Evolutionary conservation across 2,888 invertebrate genomes (phyloP).

Genomic region (Arctia plantaginis): DNA sequence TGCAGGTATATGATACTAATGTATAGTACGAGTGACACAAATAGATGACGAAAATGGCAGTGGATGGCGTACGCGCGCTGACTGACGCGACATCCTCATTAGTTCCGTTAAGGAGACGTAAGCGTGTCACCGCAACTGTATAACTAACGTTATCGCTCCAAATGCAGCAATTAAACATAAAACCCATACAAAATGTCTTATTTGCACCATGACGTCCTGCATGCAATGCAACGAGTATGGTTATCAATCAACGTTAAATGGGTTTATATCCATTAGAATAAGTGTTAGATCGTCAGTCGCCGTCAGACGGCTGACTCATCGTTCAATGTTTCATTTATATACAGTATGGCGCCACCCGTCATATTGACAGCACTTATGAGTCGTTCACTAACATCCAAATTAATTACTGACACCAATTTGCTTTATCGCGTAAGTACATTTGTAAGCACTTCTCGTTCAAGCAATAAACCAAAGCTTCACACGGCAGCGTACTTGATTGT

Average conservation of each 20-base stretch:
- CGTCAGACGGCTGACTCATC: conserved; percentile 42
- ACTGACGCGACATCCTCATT: conserved; percentile 64
- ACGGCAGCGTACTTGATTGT: conserved; percentile 35
- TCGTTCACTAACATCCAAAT: conserved; percentile 60
- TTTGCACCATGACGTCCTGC: conserved; percentile 24
- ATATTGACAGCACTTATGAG: conserved; percentile 61
- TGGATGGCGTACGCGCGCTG: conserved; percentile 46
- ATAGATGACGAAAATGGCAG: conserved; percentile 64
- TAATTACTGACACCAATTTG: conserved; percentile 73
- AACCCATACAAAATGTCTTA: conserved; percentile 33
- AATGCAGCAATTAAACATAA: conserved; percentile 49
- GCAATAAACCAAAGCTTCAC: conserved; percentile 51
- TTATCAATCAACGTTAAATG: conserved; percentile 43
- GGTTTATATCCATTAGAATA: conserved; percentile 44
- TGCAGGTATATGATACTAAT: background rate
- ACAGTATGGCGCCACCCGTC: conserved; percentile 52
- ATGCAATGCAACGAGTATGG: conserved; percentile 26
- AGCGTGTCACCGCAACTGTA: conserved; percentile 64
- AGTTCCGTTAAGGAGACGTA: conserved; percentile 70
- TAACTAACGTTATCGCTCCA: conserved; percentile 46
- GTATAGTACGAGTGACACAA: conserved; percentile 55
- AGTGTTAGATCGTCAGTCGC: conserved; percentile 29
- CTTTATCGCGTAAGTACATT: conserved; percentile 63
- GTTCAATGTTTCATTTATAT: conserved; percentile 65
- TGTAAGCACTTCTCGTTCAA: conserved; percentile 58